Percentiles rank a stretch among this genome's conserved stretches.
Conservation (phyloP, 1,140 invertebrate genomes). For the Venturia canescens region DNA sequence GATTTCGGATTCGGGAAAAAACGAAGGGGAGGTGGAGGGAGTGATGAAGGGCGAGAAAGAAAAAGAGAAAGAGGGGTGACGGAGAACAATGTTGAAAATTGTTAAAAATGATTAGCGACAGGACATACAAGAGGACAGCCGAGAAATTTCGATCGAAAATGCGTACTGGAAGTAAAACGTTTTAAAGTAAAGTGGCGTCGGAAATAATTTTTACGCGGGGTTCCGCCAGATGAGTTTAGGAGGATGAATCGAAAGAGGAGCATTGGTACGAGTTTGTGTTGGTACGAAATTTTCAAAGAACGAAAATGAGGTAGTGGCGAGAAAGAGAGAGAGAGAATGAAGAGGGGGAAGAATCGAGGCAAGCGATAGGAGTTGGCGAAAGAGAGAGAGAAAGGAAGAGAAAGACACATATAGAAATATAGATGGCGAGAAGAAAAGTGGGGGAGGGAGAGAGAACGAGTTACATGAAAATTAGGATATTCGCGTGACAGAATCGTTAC, state of each 20-base stretch:
- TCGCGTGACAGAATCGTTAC: conserved; percentile 14
- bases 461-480: conserved; percentile 49
- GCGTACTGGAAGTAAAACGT: too few relatives aligned
- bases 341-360: conserved; percentile 38
- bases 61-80: not conserved
- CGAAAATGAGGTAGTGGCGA: conserved; percentile 35
- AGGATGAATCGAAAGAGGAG: not conserved
- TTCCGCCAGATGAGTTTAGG: not conserved
- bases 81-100: conserved; percentile 4
- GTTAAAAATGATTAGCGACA: not conserved
- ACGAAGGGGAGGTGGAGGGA: not conserved
- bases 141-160: not conserved
- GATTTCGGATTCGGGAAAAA: not conserved
- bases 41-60: not conserved
- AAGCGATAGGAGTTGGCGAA: conserved; percentile 42
- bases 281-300: conserved; percentile 39
- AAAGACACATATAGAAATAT: conserved; percentile 33
- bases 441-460: conserved; percentile 31
- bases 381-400: conserved; percentile 44
- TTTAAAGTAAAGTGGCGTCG: not conserved
- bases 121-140: too few relatives aligned
- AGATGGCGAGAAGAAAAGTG: conserved; percentile 41
- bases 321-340: conserved; percentile 34
- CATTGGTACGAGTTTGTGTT: conserved; percentile 8
- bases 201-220: conserved; percentile 5